Percentiles rank a stretch among this genome's conserved stretches.
Conservation (phyloP, 2,113 vertebrate genomes). For the Elephas maximus region DNA sequence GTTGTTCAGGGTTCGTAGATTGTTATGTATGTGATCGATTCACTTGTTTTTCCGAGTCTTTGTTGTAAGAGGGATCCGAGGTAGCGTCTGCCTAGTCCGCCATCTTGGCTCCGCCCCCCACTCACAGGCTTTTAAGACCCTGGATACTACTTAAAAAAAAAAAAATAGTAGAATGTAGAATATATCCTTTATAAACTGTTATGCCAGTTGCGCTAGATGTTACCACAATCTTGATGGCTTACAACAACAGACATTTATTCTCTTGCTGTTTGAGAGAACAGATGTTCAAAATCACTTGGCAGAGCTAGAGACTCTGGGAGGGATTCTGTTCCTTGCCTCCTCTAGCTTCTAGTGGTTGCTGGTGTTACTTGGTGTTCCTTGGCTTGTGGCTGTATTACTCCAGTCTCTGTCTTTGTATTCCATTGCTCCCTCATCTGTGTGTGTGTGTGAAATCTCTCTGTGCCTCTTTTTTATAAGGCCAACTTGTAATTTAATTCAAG, state of each 20-base stretch:
- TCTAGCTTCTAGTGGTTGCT: accelerated
- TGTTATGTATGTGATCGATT: too few species aligned
- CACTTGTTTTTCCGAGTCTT: too few species aligned
- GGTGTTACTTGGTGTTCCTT: too few species aligned
- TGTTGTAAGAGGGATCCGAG: too few species aligned
- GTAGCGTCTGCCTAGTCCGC: too few species aligned
- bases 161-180: too few species aligned
- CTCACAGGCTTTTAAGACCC: too few species aligned
- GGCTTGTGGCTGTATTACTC: background rate
- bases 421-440: background rate
- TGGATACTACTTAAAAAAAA: too few species aligned
- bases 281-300: background rate
- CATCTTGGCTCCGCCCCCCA: too few species aligned
- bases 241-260: background rate
- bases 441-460: background rate
- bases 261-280: background rate
- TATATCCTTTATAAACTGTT: too few species aligned
- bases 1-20: too few species aligned
- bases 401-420: background rate
- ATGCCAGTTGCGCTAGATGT: background rate
- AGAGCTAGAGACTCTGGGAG: too few species aligned
- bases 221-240: background rate
- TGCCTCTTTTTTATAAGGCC: background rate
- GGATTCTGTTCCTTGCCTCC: accelerated
- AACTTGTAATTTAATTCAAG: background rate